Evolutionary conservation across 1,140 invertebrate genomes (phyloP).

Genomic region (Hetaerina americana): DNA sequence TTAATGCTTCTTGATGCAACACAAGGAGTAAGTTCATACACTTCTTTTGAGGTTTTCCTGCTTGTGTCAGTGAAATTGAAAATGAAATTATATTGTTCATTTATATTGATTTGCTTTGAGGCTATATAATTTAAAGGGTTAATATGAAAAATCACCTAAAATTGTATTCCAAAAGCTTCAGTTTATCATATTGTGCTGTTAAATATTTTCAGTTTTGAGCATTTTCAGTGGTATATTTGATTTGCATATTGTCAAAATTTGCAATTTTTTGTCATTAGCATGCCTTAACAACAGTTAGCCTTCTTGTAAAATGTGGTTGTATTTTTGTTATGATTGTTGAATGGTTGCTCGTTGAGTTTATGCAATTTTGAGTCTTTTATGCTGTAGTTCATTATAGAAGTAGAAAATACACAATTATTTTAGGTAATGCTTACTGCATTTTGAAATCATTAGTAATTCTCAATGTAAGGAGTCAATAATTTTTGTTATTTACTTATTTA

Average conservation of each 20-base stretch:
- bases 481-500: conserved; percentile 4
- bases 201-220: not conserved
- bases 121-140: not conserved
- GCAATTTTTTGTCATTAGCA: not conserved
- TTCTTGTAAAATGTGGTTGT: not conserved
- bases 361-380: not conserved
- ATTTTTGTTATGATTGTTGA: not conserved
- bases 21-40: not conserved
- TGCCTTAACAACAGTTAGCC: not conserved
- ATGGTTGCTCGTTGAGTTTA: not conserved
- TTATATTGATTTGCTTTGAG: not conserved
- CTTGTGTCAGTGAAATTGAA: not conserved
- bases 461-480: not conserved
- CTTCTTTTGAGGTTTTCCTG: not conserved
- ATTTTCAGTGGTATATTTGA: not conserved
- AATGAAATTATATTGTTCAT: not conserved
- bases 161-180: not conserved
- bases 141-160: not conserved
- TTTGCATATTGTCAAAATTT: not conserved
- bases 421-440: conserved; percentile 2
- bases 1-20: not conserved
- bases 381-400: not conserved
- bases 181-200: not conserved
- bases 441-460: conserved; percentile 7
- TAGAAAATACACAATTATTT: not conserved